Evolutionary conservation across 2,888 invertebrate genomes (phyloP), one percentile per base, ranked within the genome.

Genomic region (Limnephilus rhombicus): DNA sequence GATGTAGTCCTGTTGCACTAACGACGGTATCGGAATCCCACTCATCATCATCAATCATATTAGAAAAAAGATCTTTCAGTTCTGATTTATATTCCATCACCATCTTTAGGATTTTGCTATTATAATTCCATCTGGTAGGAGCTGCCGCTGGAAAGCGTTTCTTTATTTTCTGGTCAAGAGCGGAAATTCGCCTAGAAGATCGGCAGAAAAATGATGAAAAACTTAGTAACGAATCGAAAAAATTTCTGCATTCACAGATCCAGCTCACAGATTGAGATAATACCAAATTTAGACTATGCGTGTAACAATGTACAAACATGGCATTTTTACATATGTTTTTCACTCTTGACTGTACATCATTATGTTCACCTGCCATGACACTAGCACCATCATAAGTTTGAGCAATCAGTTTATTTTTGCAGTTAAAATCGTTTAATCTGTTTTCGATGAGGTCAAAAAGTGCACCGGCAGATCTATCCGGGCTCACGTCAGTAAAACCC

Each of bases 291-390:
- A 85, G 34, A 13, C 31, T 85, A 34, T 85, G 83, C 31, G 83
- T 37, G 13, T 85, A 85, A 34, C 83, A 85, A 85, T 85, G 83
- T 34, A 34, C 83, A 34, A 85, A 85, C 18, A 37, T 85, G 37
- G 83, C 31, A 85, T 18, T 85, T 34, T 29, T 29, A 85, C 83
- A 85, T 7, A 85, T 85, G 31, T 15, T 49, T 85, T 34, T 85
- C 37, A 34, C 2, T 34, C 12, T 85, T 85, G n/a, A 31, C 13
- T 34, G 31, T 37, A 85, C 83, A 18, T 15, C 83, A 85, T 85
- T 85, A 34, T 85, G 31, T 34, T 85, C 83, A 13, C 37, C 83
- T 34, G 83, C 31, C 83, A 85, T 85, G 34, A 85, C 83, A 85
- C 34, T 34, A 34, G 83, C 83, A 18, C 83, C 83, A 34, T 85